Base-by-base conservation (phyloP, 1,140 invertebrate species). In the Delia radicum region DNA sequence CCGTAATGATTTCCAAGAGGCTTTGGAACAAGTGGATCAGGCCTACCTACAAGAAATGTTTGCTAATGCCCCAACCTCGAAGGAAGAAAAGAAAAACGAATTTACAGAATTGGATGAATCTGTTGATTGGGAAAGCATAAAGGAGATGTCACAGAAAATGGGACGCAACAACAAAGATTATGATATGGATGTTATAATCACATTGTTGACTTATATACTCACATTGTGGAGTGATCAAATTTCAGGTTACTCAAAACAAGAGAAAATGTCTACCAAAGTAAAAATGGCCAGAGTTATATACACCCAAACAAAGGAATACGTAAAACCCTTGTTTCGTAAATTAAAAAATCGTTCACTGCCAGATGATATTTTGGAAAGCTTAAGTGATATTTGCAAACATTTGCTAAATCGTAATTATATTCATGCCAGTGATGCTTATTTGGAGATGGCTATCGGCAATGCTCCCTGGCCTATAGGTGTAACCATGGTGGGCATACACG, bases 381-480 rank as follows among this genome's bases (percentile, higher is more conserved):
- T 99, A 37, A 94, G 94, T 24, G 94, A 96, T 87, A 99, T 99
- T 76, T 93, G 95, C 6, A 93, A 93, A 82, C 92, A 94, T 89
- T 89, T 98, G 75, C 87, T 99, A 3, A 93, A 97, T 79, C 91
- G 95, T 79, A 95, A 99, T 88, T 99, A 99, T 86, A 93, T 97
- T 48, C 91, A 91, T 90, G 96, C 96, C 8, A 97, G 96, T 87
- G 96, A 97, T 84, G 92, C 94, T 3, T 95, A 95, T 81, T 87
- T 95, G 18, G 96, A 99, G 87, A 99, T 99, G 98, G 98, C 98
- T 24, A 99, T 99, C 78, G 98, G 98, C 1, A 99, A 99, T 88
- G 97, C 98, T 2, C 98, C 98, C 0, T 99, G 98, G 98, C 97
- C 97, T 2, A 98, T 99, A 86, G 98, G 98, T 82, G 98, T 99